These are phyloP conservation scores for Glaucopsyche alexis DNA, from an alignment of 2,888 invertebrate genomes.

Conservation along the genomic window DNA sequence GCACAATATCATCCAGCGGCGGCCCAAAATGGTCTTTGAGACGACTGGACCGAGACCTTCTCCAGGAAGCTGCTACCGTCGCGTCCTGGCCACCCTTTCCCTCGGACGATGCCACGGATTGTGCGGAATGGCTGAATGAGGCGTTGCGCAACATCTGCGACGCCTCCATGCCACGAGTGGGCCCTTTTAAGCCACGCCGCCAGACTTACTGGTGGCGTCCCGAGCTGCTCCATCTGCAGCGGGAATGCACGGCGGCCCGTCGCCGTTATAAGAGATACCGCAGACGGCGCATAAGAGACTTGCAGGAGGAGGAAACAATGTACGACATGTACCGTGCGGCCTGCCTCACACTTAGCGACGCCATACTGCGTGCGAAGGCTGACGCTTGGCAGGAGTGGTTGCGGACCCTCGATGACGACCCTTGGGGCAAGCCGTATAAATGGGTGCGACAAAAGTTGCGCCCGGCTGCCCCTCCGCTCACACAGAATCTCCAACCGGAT, in stretches of 20 bases:
- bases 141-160: not conserved
- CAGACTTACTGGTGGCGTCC: no score
- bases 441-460: no score
- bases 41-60: not conserved
- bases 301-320: no score
- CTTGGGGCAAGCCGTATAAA: no score
- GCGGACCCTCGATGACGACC: slow-evolving; percentile 14
- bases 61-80: not conserved
- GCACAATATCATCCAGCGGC: not conserved
- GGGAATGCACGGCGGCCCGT: no score
- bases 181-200: no score
- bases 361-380: not conserved
- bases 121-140: no score
- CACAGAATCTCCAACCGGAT: no score
- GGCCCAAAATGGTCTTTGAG: not conserved
- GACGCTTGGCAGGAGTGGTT: not conserved
- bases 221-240: rapidly evolving
- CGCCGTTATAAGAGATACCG: not conserved
- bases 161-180: no score
- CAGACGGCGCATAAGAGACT: not conserved
- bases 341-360: not conserved
- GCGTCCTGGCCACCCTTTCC: not conserved
- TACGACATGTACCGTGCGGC: not conserved
- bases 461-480: no score
- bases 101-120: not conserved